Evolutionary conservation across 2,888 invertebrate species (phyloP), one percentile per base, ranked within the genome.

Genomic region (Drosophila pseudotalamancana): DNA sequence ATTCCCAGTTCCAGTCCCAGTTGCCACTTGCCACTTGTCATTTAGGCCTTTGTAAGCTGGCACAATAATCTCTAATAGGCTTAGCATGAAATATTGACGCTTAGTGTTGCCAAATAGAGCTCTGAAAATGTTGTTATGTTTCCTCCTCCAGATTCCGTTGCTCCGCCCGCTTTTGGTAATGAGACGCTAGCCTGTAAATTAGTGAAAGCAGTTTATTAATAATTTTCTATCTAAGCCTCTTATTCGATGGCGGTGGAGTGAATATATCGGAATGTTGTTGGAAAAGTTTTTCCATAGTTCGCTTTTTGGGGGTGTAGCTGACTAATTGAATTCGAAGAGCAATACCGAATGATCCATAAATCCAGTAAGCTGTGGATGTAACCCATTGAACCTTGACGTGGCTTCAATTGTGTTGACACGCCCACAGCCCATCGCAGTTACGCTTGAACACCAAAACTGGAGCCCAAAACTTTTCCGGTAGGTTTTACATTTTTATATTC

Each of bases 61-160:
- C 80, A 81, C 76, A 78, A 83, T 80, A 83, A 81, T 83, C 83
- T 67, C 65, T 82, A 83, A 84, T 82, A 82, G 82, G 83, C 84
- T 83, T 83, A 83, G 64, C 76, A 77, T 83, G 76, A 83, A 82
- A 83, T 83, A 83, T 83, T 79, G 79, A 82, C 68, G 84, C 84
- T 79, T 78, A 78, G 62, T 78, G 81, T 76, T 79, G 77, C 82
- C 82, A 80, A 80, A 69, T 65, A 70, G 69, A 65, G 67, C 67
- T 72, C 49, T 21, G 63, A 68, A 50, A 72, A 68, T 72, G 54
- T 72, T 71, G 62, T 72, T 72, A 45, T 42, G 11, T 42, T 54
- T 49, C 18, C 48, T 37, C 29, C n/a, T n/a, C 42, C 25, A 25
- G 6, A 4, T 25, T 11, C 40, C 23, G 2, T 9, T n/a, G 19